Evolutionary conservation across 2,888 invertebrate genomes (phyloP), one percentile per base, ranked within the genome.

Genomic region (Zootermopsis nevadensis): DNA sequence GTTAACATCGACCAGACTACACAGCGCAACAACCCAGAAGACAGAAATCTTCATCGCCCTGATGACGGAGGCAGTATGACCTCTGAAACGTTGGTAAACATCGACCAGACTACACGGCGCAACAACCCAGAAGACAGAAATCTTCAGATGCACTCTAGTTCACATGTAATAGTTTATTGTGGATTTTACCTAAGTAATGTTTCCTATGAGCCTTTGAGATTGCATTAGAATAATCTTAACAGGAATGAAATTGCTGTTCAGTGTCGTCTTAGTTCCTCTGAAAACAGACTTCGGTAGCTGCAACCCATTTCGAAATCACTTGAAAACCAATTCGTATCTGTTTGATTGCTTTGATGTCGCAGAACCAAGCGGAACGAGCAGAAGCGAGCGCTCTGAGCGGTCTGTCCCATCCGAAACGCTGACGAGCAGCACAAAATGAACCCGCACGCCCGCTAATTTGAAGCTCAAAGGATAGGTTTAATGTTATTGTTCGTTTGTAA

Each of bases 401-500:
- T n/a, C n/a, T 69, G 22, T 33, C 33, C 30, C 69, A 33, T 24
- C 33, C 69, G 66, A 7, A 8, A 30, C 2, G 30, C 30, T 30
- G 72, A n/a, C n/a, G n/a, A 42, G n/a, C 33, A 74, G 38, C n/a
- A 22, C 38, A 38, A 74, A 74, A 74, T 42, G 74, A 74, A 38
- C 74, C 22, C 38, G 42, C 38, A 33, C 22, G 1, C 24, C 74
- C 74, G n/a, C 19, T 74, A 74, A 74, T 74, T 74, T 38, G 74
- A 38, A 33, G 8, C 74, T 74, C 74, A 74, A 74, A 74, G 74
- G 38, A 8, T 7, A 42, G 74, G n/a, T 24, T 38, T 42, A 38
- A 74, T 74, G n/a, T 74, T 74, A 74, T 74, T 74, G 74, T 74
- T 74, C 74, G 74, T 74, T 38, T 74, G 74, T 35, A 74, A 38